These are phyloP conservation scores for Meteorus cinctellus DNA, from an alignment of 2,888 invertebrate genomes.

Conservation along the genomic window DNA sequence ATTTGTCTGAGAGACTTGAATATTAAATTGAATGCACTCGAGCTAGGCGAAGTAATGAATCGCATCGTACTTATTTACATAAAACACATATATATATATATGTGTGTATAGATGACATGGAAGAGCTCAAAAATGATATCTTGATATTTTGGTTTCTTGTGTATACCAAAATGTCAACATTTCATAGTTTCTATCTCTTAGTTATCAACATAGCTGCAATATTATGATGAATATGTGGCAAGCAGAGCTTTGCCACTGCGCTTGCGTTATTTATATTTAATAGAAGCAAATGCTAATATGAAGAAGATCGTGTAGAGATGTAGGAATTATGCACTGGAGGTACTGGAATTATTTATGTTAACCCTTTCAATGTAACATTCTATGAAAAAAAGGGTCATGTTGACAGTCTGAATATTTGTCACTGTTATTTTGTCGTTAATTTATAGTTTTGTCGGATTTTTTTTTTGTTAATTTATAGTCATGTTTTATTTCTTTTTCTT, in stretches of 20 bases:
- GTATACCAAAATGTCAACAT: constrained; percentile 4
- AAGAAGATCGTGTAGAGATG: background rate
- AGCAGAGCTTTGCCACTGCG: background rate
- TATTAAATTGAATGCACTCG: no score
- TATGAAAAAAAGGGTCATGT: no score
- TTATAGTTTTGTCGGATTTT: no score
- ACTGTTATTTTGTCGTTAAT: no score
- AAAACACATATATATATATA: background rate
- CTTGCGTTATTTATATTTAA: background rate
- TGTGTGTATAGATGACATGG: background rate
- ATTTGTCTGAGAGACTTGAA: no score
- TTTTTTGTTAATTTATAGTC: no score
- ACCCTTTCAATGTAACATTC: no score
- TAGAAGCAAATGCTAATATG: background rate
- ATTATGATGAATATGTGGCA: background rate
- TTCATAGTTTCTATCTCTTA: background rate
- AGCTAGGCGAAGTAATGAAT: background rate
- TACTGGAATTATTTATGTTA: background rate
- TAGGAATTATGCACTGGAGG: background rate
- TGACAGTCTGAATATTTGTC: no score
- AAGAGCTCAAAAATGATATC: background rate
- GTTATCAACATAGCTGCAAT: background rate
- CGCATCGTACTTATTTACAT: background rate
- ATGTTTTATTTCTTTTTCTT: no score
- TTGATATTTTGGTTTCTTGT: constrained; percentile 10